Conservation (phyloP, 2,888 invertebrate genomes). For the Clusia tigrina region DNA sequence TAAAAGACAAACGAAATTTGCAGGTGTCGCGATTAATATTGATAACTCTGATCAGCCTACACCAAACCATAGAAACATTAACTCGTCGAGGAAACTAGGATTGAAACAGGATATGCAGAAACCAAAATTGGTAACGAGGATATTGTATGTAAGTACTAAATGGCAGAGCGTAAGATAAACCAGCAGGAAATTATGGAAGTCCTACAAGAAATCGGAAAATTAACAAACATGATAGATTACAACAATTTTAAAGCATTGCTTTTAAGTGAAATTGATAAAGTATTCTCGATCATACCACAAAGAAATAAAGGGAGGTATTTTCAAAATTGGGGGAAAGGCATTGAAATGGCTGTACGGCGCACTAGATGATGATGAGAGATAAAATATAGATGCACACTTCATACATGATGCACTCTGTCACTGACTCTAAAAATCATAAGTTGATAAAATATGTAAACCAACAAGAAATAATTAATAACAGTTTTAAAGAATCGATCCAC, state of each 20-base stretch:
- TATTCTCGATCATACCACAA: background rate
- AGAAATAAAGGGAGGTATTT: background rate
- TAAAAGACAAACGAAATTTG: constrained; percentile 23
- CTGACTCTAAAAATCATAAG: background rate
- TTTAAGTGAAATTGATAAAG: background rate
- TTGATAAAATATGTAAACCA: background rate
- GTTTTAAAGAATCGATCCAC: background rate
- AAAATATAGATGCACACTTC: background rate
- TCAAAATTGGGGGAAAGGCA: background rate
- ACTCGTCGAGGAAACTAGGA: background rate
- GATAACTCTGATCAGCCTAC: background rate
- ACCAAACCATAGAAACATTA: background rate
- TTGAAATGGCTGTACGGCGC: background rate
- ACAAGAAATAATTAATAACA: background rate
- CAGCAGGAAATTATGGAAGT: background rate
- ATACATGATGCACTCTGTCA: too few relatives aligned
- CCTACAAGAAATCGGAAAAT: background rate
- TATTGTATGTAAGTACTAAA: background rate
- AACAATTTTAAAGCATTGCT: too few relatives aligned
- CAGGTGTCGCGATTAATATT: constrained; percentile 4
- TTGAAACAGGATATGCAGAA: background rate
- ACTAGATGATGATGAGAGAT: background rate
- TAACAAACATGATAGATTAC: too few relatives aligned
- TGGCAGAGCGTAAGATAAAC: background rate
- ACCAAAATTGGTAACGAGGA: background rate